These are phyloP conservation scores for Paramormyrops hopkinsi DNA, from an alignment of 2,797 vertebrate genomes.

Conservation along the genomic window DNA sequence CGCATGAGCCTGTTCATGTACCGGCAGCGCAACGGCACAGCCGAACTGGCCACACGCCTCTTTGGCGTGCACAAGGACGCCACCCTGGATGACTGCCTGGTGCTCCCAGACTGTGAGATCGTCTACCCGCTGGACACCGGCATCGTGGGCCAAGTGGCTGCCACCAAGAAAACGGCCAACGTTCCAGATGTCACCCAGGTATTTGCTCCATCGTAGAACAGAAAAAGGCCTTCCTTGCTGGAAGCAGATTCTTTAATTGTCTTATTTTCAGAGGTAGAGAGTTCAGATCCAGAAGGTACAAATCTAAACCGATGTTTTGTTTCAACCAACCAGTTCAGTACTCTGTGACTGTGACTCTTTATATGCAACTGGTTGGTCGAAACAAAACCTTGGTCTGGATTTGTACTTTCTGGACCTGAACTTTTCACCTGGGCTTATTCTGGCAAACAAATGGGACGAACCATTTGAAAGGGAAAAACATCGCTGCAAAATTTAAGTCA, in stretches of 20 bases:
- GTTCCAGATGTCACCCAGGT: constrained; percentile 67
- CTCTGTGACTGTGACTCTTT: background rate
- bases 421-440: background rate
- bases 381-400: background rate
- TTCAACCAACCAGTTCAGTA: background rate
- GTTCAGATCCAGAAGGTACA: background rate
- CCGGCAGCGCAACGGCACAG: constrained; percentile 74
- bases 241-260: background rate
- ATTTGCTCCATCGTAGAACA: constrained; percentile 17
- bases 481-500: background rate
- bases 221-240: background rate
- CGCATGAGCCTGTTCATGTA: constrained; percentile 85
- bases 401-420: background rate
- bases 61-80: constrained; percentile 76
- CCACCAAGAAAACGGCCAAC: constrained; percentile 74
- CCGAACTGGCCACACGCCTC: constrained; percentile 76
- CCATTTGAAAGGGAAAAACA: background rate
- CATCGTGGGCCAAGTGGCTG: constrained; percentile 74
- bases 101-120: constrained; percentile 76
- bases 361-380: background rate
- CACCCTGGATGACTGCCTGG: constrained; percentile 70
- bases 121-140: constrained; percentile 82
- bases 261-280: background rate
- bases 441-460: background rate
- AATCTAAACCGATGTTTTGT: background rate